Conservation (phyloP, 2,797 vertebrate genomes). For the Bryconaethiops microstoma region DNA sequence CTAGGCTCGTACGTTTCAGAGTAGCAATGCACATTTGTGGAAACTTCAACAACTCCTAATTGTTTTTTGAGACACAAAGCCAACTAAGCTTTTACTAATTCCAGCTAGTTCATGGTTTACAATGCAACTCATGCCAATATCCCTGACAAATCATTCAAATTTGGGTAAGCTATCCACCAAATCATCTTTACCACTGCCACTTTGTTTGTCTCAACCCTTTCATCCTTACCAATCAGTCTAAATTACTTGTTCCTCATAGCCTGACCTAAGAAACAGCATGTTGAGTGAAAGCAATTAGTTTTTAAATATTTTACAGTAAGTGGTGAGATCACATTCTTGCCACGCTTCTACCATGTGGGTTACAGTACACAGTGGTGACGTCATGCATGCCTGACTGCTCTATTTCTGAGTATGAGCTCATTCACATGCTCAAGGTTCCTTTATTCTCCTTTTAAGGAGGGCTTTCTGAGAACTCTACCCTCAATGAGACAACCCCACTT, state of each 20-base stretch:
- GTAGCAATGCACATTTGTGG: not conserved
- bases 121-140: not conserved
- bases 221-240: not conserved
- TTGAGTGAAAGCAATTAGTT: not conserved
- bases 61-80: too few species aligned
- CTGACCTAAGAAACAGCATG: not conserved
- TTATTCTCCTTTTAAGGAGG: constrained; percentile 35
- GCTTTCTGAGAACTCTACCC: not conserved
- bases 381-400: constrained; percentile 42
- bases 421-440: constrained; percentile 27
- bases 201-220: not conserved
- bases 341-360: not conserved
- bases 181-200: not conserved
- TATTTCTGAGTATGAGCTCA: constrained; percentile 54
- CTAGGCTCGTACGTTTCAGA: not conserved
- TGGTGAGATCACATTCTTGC: constrained; percentile 18
- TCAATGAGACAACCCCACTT: not conserved
- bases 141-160: not conserved
- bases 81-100: too few species aligned
- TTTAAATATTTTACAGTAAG: not conserved
- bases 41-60: not conserved
- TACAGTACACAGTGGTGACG: constrained; percentile 41
- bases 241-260: not conserved
- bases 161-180: too few species aligned
- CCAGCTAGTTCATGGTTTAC: too few species aligned